Conservation (phyloP, 2,113 vertebrate genomes). For the Ranitomeya imitator region DNA sequence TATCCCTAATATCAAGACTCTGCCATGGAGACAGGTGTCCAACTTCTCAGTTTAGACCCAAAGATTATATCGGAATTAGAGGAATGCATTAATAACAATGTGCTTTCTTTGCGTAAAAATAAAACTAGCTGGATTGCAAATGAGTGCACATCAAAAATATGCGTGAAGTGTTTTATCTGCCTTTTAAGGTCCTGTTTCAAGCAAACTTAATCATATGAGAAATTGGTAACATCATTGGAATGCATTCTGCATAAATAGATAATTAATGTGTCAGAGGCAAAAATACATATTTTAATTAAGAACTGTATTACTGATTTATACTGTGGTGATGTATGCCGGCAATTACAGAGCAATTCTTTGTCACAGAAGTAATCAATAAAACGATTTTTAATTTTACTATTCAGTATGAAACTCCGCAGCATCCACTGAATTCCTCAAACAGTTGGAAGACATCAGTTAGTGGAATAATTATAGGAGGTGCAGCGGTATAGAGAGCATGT, state of each 20-base stretch:
- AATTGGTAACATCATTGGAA: conserved; percentile 25
- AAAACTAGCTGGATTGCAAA: conserved; percentile 60
- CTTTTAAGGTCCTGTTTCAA: conserved; percentile 23
- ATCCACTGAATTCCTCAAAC: background rate
- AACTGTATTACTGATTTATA: conserved; percentile 23
- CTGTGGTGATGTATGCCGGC: conserved; percentile 21
- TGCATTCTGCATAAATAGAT: conserved; percentile 19
- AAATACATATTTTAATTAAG: conserved; percentile 32
- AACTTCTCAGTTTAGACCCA: conserved; percentile 70
- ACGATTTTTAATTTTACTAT: background rate
- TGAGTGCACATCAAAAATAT: conserved; percentile 60
- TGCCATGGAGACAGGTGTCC: conserved; percentile 72
- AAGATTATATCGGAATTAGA: conserved; percentile 69
- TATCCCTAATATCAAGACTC: conserved; percentile 68
- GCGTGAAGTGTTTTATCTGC: conserved; percentile 58
- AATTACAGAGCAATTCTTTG: conserved; percentile 25
- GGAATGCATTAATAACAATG: conserved; percentile 71
- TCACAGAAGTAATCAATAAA: conserved; percentile 31
- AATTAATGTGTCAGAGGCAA: conserved; percentile 32
- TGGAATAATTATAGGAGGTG: background rate
- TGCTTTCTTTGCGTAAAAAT: conserved; percentile 61
- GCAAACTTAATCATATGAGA: conserved; percentile 11
- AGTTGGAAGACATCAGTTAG: background rate
- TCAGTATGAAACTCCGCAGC: background rate
- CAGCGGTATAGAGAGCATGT: too few relatives aligned